These are phyloP conservation scores for Lasioglossum oenotherae DNA, from an alignment of 2,888 invertebrate genomes.

Conservation along the genomic window DNA sequence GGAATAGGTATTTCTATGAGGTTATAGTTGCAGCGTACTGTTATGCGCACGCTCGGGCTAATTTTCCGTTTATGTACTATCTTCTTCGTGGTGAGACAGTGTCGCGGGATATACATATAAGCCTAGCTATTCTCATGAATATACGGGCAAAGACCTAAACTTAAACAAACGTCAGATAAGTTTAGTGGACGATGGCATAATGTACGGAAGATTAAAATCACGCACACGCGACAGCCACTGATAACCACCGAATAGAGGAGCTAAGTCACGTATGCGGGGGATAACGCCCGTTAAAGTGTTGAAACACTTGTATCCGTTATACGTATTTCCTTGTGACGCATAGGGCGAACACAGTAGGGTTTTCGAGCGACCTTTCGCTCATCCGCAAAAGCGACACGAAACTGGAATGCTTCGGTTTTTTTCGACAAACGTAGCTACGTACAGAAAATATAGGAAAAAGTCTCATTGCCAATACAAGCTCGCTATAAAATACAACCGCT, in stretches of 20 bases:
- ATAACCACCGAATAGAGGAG: conserved; percentile 5
- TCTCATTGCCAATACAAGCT: not conserved
- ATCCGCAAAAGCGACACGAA: too few relatives aligned
- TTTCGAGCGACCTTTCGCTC: not conserved
- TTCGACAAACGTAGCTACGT: not conserved
- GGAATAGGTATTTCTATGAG: not conserved
- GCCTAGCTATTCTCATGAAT: not conserved
- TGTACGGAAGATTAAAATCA: conserved; percentile 11
- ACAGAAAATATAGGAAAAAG: not conserved
- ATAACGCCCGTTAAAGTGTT: conserved; percentile 12
- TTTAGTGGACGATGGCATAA: conserved; percentile 16
- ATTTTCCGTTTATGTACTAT: not conserved
- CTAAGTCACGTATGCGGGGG: conserved; percentile 14
- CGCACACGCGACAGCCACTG: conserved; percentile 3
- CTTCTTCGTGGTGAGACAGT: not conserved
- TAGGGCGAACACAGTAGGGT: not conserved
- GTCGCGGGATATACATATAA: not conserved
- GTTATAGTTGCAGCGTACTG: not conserved
- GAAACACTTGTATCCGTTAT: not conserved
- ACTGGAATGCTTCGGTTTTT: not conserved
- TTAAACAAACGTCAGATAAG: conserved; percentile 14
- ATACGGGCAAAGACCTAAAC: conserved; percentile 4
- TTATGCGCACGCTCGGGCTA: not conserved
- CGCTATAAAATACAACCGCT: not conserved
- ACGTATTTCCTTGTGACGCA: not conserved